Conservation (phyloP, 2,888 invertebrate genomes). For the Agonopterix heracliana region DNA sequence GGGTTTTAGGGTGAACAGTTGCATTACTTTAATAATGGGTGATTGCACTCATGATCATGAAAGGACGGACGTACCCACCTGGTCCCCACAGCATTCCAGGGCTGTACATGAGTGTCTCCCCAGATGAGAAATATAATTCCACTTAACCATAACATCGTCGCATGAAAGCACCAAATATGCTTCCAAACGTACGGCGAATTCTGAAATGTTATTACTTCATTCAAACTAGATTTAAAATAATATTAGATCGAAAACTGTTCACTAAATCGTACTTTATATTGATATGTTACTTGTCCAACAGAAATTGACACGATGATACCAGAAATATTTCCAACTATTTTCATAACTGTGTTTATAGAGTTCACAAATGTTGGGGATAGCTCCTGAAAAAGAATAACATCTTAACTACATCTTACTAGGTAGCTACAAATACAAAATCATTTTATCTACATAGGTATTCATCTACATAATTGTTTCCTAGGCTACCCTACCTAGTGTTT, state of each 20-base stretch:
- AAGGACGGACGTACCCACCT: too few relatives aligned
- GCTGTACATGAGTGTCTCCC: slow-evolving; percentile 54
- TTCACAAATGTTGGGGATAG: slow-evolving; percentile 85
- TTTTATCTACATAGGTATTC: too few relatives aligned
- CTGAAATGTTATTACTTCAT: slow-evolving; percentile 25
- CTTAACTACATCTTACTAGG: background rate
- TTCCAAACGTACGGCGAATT: slow-evolving; percentile 50
- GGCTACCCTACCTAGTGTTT: too few relatives aligned
- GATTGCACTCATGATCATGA: too few relatives aligned
- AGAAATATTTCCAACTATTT: slow-evolving; percentile 81
- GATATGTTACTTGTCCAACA: slow-evolving; percentile 77
- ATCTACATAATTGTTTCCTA: background rate
- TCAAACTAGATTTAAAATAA: slow-evolving; percentile 6
- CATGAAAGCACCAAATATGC: slow-evolving; percentile 66
- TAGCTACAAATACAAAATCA: too few relatives aligned
- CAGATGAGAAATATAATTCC: slow-evolving; percentile 56
- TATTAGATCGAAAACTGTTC: background rate
- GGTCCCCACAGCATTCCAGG: slow-evolving; percentile 38
- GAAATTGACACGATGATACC: slow-evolving; percentile 83
- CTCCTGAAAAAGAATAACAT: slow-evolving; percentile 70
- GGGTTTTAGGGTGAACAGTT: background rate
- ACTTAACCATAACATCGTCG: slow-evolving; percentile 42
- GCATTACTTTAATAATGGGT: background rate
- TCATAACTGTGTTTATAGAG: slow-evolving; percentile 83
- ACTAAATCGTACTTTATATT: slow-evolving; percentile 50